These are phyloP conservation scores for Ephialtes manifestator DNA, from an alignment of 2,888 invertebrate genomes.

Conservation along the genomic window DNA sequence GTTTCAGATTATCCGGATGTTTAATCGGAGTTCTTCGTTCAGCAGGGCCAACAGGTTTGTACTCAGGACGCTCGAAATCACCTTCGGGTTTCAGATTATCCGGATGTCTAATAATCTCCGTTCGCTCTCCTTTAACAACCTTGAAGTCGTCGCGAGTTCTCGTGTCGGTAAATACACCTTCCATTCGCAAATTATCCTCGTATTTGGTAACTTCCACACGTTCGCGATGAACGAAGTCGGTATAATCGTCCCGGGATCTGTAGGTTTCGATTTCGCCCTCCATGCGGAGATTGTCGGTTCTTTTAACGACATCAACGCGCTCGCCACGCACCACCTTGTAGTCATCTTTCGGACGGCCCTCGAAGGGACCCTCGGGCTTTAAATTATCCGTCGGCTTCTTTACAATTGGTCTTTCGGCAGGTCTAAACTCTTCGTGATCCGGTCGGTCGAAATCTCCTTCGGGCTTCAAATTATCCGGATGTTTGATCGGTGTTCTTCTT, in stretches of 20 bases:
- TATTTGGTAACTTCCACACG: slow-evolving; percentile 84
- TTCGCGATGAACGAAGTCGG: slow-evolving; percentile 87
- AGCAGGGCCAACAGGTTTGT: slow-evolving; percentile 87
- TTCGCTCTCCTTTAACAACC: slow-evolving; percentile 86
- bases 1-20: slow-evolving; percentile 86
- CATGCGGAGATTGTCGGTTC: slow-evolving; percentile 89
- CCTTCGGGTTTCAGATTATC: slow-evolving; percentile 88
- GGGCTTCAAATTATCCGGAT: slow-evolving; percentile 81
- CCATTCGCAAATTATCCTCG: slow-evolving; percentile 88
- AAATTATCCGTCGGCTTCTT: slow-evolving; percentile 86
- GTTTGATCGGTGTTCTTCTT: slow-evolving; percentile 79
- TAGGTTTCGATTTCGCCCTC: slow-evolving; percentile 84
- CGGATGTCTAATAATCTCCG: slow-evolving; percentile 85
- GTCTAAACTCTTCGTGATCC: slow-evolving; percentile 80
- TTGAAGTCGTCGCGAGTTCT: slow-evolving; percentile 88
- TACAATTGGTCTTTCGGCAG: slow-evolving; percentile 82
- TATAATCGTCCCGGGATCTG: slow-evolving; percentile 78
- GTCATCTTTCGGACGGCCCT: slow-evolving; percentile 83
- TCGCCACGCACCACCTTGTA: slow-evolving; percentile 87
- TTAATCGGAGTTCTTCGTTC: slow-evolving; percentile 83
- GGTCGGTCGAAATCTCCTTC: slow-evolving; percentile 87
- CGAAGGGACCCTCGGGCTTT: slow-evolving; percentile 87
- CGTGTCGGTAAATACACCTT: slow-evolving; percentile 88
- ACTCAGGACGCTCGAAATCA: slow-evolving; percentile 86
- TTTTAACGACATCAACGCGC: slow-evolving; percentile 88